Conservation (phyloP, 35 echinoderm and acorn worm genomes). For the Patiria miniata region DNA sequence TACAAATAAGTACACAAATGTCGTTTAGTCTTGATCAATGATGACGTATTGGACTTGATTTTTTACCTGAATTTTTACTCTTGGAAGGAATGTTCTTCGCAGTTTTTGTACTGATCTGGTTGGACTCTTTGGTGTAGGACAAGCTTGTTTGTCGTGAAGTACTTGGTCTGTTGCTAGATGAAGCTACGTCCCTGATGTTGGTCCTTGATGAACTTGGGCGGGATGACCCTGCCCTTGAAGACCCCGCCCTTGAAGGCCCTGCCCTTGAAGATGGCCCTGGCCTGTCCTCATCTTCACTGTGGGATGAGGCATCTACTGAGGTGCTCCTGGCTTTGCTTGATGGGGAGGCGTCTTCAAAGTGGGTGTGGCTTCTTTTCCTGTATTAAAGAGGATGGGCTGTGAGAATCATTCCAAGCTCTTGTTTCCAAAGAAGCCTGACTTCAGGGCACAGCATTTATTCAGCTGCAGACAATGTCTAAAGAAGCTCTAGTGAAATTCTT, state of each 20-base stretch:
- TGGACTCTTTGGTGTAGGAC: background rate
- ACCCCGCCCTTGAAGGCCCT: background rate
- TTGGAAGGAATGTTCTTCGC: constrained; percentile 22
- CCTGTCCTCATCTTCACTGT: background rate
- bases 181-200: background rate
- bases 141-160: background rate
- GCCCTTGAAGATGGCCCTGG: background rate
- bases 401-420: background rate
- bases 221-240: background rate
- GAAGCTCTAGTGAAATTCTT: too few relatives aligned
- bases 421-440: too few relatives aligned
- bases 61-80: constrained; percentile 20
- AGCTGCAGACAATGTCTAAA: too few relatives aligned
- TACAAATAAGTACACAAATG: too few relatives aligned
- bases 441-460: too few relatives aligned
- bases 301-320: background rate
- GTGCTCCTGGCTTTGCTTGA: background rate
- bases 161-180: background rate
- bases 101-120: background rate
- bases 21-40: background rate
- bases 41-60: too few relatives aligned
- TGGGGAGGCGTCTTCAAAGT: background rate
- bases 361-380: background rate
- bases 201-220: background rate
- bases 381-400: background rate